These are phyloP conservation scores for Caenorhabditis briggsae DNA, from an alignment of 1,140 invertebrate species.

Conservation along the genomic window DNA sequence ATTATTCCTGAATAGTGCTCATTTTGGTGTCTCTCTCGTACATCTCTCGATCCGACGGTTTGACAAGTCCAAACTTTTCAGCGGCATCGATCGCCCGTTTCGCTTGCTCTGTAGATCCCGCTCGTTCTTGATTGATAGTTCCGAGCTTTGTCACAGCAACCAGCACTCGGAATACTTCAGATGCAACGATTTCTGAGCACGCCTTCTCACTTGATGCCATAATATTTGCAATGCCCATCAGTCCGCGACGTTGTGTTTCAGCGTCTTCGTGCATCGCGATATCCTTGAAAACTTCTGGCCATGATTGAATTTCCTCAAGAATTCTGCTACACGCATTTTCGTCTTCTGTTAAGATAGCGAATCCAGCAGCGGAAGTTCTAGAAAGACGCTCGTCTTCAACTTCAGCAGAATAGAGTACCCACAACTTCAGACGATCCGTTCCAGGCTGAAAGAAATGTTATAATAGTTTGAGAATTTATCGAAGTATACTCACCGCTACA, in stretches of 20 bases:
- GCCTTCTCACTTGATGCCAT: conserved; percentile 71
- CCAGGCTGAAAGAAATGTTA: conserved; percentile 66
- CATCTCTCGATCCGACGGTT: conserved; percentile 74
- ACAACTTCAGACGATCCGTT: conserved; percentile 75
- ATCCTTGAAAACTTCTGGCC: conserved; percentile 69
- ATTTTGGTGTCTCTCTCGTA: conserved; percentile 62
- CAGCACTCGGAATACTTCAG: conserved; percentile 74
- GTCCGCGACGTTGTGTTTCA: conserved; percentile 73
- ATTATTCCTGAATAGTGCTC: conserved; percentile 65
- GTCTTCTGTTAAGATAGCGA: conserved; percentile 75
- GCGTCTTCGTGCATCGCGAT: conserved; percentile 69
- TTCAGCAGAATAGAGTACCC: conserved; percentile 76
- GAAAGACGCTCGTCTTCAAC: conserved; percentile 73
- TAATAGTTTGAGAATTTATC: background rate
- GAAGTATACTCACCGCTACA: conserved; percentile 64
- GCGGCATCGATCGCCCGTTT: conserved; percentile 72
- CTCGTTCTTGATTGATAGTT: conserved; percentile 67
- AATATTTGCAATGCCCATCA: conserved; percentile 76
- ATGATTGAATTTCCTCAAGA: conserved; percentile 68
- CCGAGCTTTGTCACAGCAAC: conserved; percentile 75
- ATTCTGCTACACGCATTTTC: conserved; percentile 62
- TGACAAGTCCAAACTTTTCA: conserved; percentile 72
- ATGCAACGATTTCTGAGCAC: conserved; percentile 74
- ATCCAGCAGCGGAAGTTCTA: conserved; percentile 73
- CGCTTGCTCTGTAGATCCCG: conserved; percentile 68